These are phyloP conservation scores for Drosophila quasianomalipes DNA, from an alignment of 2,888 invertebrate genomes.

Conservation along the genomic window DNA sequence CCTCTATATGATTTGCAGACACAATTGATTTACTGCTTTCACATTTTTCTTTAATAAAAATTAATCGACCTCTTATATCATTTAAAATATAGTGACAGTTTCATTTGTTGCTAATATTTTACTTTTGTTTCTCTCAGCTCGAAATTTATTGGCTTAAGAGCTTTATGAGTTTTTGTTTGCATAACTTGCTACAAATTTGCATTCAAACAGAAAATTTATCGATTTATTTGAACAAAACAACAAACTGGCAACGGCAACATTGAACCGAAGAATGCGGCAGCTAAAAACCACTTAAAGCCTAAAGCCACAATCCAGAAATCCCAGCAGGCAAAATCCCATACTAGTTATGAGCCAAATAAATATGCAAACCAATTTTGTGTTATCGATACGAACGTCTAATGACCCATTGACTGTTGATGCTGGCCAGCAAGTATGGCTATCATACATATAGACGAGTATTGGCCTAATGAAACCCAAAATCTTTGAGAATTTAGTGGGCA, in stretches of 20 bases:
- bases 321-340: slow-evolving; percentile 32
- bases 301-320: slow-evolving; percentile 45
- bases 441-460: slow-evolving; percentile 34
- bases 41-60: not conserved
- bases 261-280: slow-evolving; percentile 32
- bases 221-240: slow-evolving; percentile 23
- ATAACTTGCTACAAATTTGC: slow-evolving; percentile 33
- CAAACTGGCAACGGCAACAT: slow-evolving; percentile 25
- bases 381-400: slow-evolving; percentile 65
- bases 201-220: slow-evolving; percentile 20
- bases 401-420: slow-evolving; percentile 65
- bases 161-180: slow-evolving; percentile 11
- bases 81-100: not conserved
- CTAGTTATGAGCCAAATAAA: slow-evolving; percentile 52
- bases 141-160: slow-evolving; percentile 5
- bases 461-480: slow-evolving; percentile 75
- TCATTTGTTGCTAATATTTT: not conserved
- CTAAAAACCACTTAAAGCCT: slow-evolving; percentile 49
- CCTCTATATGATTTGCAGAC: not conserved
- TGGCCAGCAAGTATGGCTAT: slow-evolving; percentile 15
- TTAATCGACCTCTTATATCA: not conserved
- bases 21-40: not conserved
- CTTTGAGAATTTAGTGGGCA: slow-evolving; percentile 62
- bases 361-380: slow-evolving; percentile 61
- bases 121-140: not conserved